Evolutionary conservation across 2,797 vertebrate genomes (phyloP), one percentile per base, ranked within the genome.

Genomic region (Bovichtus variegatus): DNA sequence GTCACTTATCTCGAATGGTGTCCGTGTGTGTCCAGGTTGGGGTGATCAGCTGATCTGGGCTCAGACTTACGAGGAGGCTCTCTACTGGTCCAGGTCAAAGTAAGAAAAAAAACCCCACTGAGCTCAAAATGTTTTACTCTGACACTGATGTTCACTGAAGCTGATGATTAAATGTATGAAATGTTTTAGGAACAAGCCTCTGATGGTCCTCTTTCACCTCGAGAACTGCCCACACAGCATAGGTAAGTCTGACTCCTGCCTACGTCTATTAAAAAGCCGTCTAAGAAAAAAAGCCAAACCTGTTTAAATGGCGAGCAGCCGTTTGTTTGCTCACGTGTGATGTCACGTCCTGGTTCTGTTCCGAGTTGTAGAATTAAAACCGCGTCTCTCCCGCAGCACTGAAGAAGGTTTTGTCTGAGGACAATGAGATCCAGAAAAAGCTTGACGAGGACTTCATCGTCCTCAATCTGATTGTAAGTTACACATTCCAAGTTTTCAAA

Each of bases 41-140:
- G 98, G 97, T 1, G 98, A 99, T 80, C 96, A 97, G 76, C 94
- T 98, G 79, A 94, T 97, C 81, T 99, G 98, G 98, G 97, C 96
- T 1, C 98, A 99, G 94, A 99, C 98, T 0, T 99, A 99, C 0
- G 98, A 99, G 87, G 97, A 99, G 88, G 97, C 91, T 13, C 94
- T 99, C 3, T 97, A 93, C 90, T 97, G 96, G 93, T 71, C 97
- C 79, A 97, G 96, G 71, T 90, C 92, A 38, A 94, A 77, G 98
- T 99, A 92, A 94, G 87, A 29, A 27, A 0, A 3, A 44, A 36
- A n/a, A n/a, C n/a, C n/a, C n/a, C 6, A 2, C 11, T 36, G 29
- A 57, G 23, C 34, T 65, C 9, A 13, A 66, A 34, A 53, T 19
- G 16, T 50, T 25, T 43, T 11, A 31, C 10, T 19, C 5, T 57